phyloP scores from a whole-genome alignment of 2,797 vertebrate species.

The Tolypeutes matacus region DNA sequence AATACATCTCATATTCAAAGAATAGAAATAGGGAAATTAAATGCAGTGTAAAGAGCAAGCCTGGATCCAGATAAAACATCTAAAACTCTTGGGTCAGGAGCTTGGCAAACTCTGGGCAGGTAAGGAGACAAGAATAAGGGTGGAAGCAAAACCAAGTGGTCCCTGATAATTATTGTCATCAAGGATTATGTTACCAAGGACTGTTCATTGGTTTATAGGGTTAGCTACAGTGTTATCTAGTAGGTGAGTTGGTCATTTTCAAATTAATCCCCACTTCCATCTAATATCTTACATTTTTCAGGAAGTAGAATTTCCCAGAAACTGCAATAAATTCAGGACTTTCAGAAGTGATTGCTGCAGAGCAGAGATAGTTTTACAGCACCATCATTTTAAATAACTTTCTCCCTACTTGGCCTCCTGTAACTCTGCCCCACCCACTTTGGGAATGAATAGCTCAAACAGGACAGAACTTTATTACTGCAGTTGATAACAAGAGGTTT shows the following conservation, averaged over 20 bases:
- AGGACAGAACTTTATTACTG: not conserved
- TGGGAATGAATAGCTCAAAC: not conserved
- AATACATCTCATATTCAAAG: not conserved
- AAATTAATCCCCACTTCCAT: not conserved
- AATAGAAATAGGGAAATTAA: not conserved
- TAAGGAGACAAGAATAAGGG: not conserved
- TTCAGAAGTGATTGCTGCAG: not conserved
- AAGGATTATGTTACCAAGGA: not conserved
- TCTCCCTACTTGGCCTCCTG: not conserved
- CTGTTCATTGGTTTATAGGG: not conserved
- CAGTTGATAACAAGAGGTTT: not conserved
- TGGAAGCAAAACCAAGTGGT: not conserved
- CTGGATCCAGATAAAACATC: not conserved
- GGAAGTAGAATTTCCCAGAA: not conserved
- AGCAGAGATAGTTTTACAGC: not conserved
- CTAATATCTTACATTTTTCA: conserved; percentile 41
- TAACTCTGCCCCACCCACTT: not conserved
- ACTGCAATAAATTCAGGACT: not conserved
- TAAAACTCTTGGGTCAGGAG: not conserved
- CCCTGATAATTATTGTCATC: not conserved
- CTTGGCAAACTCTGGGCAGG: not conserved
- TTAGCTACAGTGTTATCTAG: not conserved
- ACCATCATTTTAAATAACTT: conserved; percentile 19
- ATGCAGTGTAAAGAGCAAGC: not conserved
- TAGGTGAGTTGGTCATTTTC: not conserved